Percentiles rank a stretch among this genome's conserved stretches.
phyloP scores from a whole-genome alignment of 2,113 vertebrate genomes.

The Prietella phreatophila region DNA sequence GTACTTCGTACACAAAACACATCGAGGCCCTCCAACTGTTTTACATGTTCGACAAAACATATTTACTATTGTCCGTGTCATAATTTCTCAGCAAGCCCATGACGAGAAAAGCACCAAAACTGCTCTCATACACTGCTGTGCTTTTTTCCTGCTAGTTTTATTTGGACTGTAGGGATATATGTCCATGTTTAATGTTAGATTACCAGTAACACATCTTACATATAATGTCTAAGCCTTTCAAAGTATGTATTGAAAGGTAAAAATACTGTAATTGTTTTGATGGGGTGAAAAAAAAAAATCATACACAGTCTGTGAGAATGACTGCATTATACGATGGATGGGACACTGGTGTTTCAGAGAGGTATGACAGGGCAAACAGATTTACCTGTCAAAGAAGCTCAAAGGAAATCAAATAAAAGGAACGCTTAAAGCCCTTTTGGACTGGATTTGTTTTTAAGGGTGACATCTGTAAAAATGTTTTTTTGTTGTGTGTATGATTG shows the following conservation, averaged over 20 bases:
- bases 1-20: neutral
- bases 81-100: neutral
- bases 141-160: neutral
- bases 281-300: neutral
- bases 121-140: neutral
- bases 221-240: neutral
- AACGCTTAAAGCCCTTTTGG: too few species aligned
- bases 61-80: neutral
- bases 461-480: too few species aligned
- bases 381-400: too few species aligned
- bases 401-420: too few species aligned
- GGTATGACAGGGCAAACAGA: too few species aligned
- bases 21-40: neutral
- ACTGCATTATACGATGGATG: too few species aligned
- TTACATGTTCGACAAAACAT: neutral
- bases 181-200: neutral
- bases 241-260: neutral
- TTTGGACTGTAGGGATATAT: neutral
- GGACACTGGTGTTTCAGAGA: too few species aligned
- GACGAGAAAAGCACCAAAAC: neutral
- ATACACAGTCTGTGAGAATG: too few species aligned
- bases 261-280: neutral
- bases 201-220: neutral
- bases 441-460: too few species aligned
- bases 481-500: too few species aligned